Conservation (phyloP, 2,888 invertebrate genomes). For the Limnephilus auricula region DNA sequence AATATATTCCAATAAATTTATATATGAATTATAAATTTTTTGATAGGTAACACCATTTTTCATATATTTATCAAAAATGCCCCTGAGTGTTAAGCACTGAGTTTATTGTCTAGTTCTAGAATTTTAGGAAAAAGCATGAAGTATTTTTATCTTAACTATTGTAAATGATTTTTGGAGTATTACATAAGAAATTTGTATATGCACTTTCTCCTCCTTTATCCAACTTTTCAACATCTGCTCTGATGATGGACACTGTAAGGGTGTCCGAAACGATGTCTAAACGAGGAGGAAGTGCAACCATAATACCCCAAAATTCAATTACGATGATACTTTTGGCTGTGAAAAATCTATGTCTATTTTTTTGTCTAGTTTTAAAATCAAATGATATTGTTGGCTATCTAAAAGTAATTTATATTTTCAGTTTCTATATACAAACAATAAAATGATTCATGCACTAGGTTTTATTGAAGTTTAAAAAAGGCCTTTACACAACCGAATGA, state of each 20-base stretch:
- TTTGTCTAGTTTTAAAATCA: not conserved
- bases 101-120: not conserved
- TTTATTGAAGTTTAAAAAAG: conserved; percentile 1
- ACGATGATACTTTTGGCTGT: too few relatives aligned
- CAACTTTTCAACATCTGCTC: too few relatives aligned
- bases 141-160: not conserved
- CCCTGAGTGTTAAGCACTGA: not conserved
- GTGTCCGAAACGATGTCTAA: too few relatives aligned
- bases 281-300: too few relatives aligned
- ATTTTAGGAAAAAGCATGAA: not conserved
- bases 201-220: too few relatives aligned
- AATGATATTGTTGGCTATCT: not conserved
- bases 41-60: not conserved
- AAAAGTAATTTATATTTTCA: not conserved
- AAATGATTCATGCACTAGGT: conserved; percentile 15
- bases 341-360: too few relatives aligned
- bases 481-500: not conserved
- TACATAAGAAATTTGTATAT: too few relatives aligned
- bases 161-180: too few relatives aligned
- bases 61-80: not conserved
- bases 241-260: too few relatives aligned
- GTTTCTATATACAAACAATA: conserved; percentile 6
- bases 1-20: not conserved
- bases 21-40: too few relatives aligned
- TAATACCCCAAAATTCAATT: too few relatives aligned